phyloP scores from a whole-genome alignment of 2,888 invertebrate species.

The Cartodere bifasciata region DNA sequence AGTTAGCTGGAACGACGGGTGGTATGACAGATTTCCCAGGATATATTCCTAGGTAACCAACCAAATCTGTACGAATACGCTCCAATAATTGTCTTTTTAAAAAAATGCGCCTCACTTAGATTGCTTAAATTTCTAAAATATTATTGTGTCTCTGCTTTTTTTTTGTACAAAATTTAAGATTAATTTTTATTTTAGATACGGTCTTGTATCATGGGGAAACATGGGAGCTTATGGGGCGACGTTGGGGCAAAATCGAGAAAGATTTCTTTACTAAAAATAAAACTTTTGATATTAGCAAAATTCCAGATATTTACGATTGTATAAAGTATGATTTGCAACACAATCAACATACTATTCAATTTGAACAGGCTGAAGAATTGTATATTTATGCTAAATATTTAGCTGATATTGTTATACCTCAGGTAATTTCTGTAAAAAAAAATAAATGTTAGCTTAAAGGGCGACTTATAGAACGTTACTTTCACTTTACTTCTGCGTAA shows the following conservation, averaged over 20 bases:
- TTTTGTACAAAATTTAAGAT: conserved; percentile 1
- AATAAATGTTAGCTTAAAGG: no score
- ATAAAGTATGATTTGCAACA: conserved; percentile 98
- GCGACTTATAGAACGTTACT: no score
- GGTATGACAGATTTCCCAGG: no score
- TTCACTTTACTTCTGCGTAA: no score
- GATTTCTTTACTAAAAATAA: conserved; percentile 92
- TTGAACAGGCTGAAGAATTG: conserved; percentile 81
- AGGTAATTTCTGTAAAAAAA: no score
- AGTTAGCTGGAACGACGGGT: no score
- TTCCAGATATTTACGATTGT: conserved; percentile 98
- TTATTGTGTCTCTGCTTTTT: neutral
- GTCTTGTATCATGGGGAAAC: conserved; percentile 96
- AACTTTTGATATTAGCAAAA: conserved; percentile 94
- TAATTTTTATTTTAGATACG: conserved; percentile 47
- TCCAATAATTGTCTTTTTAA: no score
- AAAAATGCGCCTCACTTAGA: no score
- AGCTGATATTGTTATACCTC: conserved; percentile 98
- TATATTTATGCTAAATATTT: conserved; percentile 94
- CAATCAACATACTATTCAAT: conserved; percentile 90
- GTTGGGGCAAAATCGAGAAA: conserved; percentile 97
- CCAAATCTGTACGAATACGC: no score
- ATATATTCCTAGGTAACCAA: no score
- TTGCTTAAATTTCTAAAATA: no score
- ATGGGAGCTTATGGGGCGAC: conserved; percentile 94